Conservation (phyloP, 2,797 vertebrate species). For the Neoniphon sammara region DNA sequence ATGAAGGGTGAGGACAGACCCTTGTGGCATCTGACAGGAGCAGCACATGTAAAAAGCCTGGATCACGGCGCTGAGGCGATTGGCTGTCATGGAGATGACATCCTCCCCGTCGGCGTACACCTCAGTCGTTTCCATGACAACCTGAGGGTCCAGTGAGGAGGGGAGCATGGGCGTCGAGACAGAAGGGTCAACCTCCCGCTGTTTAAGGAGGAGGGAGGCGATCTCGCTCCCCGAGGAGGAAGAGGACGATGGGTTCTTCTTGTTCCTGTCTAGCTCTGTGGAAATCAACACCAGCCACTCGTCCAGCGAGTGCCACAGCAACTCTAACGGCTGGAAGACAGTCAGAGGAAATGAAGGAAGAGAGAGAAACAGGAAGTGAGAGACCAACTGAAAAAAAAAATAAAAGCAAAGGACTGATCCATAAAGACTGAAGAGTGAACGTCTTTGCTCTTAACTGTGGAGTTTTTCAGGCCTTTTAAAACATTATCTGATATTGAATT, state of each 20-base stretch:
- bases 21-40: slow-evolving; percentile 98
- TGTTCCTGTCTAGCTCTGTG: slow-evolving; percentile 91
- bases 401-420: neutral
- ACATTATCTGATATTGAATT: neutral
- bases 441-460: slow-evolving; percentile 21
- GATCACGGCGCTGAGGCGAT: slow-evolving; percentile 96
- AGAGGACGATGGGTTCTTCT: slow-evolving; percentile 80
- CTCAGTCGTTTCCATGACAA: slow-evolving; percentile 82
- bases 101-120: slow-evolving; percentile 90
- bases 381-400: slow-evolving; percentile 8
- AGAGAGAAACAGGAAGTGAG: neutral
- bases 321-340: slow-evolving; percentile 89
- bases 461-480: neutral
- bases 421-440: neutral
- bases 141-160: slow-evolving; percentile 77
- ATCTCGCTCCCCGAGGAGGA: slow-evolving; percentile 85
- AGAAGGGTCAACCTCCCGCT: slow-evolving; percentile 81
- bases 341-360: neutral
- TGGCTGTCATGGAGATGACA: slow-evolving; percentile 98
- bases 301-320: slow-evolving; percentile 98
- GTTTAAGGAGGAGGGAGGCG: slow-evolving; percentile 93
- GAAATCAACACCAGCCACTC: slow-evolving; percentile 99
- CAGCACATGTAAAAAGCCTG: slow-evolving; percentile 99
- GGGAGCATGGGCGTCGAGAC: slow-evolving; percentile 62
- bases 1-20: slow-evolving; percentile 71